Conservation (phyloP, 1,140 invertebrate genomes). For the Philopotamus ludificatus region DNA sequence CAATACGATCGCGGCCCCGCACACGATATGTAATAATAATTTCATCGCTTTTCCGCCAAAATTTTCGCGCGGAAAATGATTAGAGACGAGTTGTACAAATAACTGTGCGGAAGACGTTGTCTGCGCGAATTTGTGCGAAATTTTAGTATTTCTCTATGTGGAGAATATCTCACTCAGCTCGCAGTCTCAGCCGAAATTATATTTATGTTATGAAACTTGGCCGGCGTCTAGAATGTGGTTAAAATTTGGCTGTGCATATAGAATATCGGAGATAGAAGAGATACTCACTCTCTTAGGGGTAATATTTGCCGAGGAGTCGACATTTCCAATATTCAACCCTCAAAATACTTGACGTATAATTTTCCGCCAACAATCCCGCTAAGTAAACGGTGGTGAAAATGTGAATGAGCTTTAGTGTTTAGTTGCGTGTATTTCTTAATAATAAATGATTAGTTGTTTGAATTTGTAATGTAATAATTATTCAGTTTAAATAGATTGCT, state of each 20-base stretch:
- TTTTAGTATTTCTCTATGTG: neutral
- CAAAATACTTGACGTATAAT: slow-evolving; percentile 18
- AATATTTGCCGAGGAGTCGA: slow-evolving; percentile 14
- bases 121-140: neutral
- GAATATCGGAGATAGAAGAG: slow-evolving; percentile 15
- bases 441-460: too few relatives aligned
- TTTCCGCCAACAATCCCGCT: neutral
- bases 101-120: neutral
- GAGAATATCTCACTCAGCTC: too few relatives aligned
- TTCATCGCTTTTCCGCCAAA: too few relatives aligned
- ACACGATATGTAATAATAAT: too few relatives aligned
- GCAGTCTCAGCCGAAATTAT: slow-evolving; percentile 14
- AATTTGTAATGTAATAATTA: too few relatives aligned
- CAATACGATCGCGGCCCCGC: too few relatives aligned
- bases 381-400: neutral
- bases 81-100: too few relatives aligned
- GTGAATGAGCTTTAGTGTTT: too few relatives aligned
- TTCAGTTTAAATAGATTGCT: too few relatives aligned
- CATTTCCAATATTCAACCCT: slow-evolving; percentile 30
- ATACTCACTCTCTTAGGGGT: slow-evolving; percentile 18
- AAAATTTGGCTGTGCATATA: slow-evolving; percentile 27
- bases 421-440: too few relatives aligned
- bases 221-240: slow-evolving; percentile 20
- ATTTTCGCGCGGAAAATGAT: too few relatives aligned
- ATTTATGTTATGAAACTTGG: slow-evolving; percentile 36